Conservation (phyloP, 2,888 invertebrate genomes). For the Rotaria magnacalcarata region DNA sequence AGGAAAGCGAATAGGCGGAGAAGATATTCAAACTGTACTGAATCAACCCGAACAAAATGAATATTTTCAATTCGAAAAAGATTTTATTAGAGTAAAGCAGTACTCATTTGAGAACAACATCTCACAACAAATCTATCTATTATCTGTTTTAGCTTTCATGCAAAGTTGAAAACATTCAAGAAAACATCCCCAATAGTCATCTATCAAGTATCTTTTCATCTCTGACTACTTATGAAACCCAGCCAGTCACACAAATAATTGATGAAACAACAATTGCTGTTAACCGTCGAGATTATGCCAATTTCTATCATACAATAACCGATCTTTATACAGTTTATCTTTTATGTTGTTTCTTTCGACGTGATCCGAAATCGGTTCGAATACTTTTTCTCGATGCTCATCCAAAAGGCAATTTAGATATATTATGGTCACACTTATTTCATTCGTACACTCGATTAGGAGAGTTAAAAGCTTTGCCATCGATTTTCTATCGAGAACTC, state of each 20-base stretch:
- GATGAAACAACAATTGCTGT: constrained; percentile 37
- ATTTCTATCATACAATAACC: constrained; percentile 54
- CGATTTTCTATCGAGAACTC: neutral
- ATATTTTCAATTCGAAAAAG: constrained; percentile 49
- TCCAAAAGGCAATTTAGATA: constrained; percentile 53
- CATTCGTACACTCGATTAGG: constrained; percentile 51
- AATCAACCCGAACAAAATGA: constrained; percentile 50
- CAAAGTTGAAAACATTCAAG: neutral
- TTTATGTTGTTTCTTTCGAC: constrained; percentile 49
- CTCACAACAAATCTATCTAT: no score
- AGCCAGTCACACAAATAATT: neutral
- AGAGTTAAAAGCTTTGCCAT: constrained; percentile 46
- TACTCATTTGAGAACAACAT: neutral
- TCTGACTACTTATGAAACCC: neutral
- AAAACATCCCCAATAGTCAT: neutral
- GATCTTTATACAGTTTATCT: constrained; percentile 54
- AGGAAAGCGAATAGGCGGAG: neutral
- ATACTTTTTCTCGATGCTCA: constrained; percentile 55
- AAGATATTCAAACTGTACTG: constrained; percentile 48
- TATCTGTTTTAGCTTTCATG: neutral
- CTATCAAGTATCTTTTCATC: neutral
- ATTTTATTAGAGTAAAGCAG: constrained; percentile 50
- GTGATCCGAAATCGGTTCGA: constrained; percentile 49
- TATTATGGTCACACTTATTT: constrained; percentile 53
- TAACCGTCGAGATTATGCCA: constrained; percentile 53